These are phyloP conservation scores for Rotaria magnacalcarata DNA, from an alignment of 2,888 invertebrate genomes.

Conservation along the genomic window DNA sequence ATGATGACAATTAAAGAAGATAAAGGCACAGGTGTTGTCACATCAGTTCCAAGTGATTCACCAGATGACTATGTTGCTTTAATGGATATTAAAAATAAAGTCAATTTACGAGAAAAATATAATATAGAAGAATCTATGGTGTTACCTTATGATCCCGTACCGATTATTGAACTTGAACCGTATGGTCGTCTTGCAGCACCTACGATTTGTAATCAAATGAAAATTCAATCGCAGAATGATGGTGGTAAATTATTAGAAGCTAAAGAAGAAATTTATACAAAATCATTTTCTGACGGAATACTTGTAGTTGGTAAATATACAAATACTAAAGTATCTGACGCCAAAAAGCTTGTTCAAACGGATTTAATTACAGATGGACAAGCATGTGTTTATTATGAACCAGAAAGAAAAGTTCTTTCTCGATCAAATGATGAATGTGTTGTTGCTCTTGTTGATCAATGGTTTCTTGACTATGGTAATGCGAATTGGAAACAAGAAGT, in stretches of 20 bases:
- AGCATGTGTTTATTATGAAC: slow-evolving; percentile 59
- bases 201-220: slow-evolving; percentile 75
- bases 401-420: slow-evolving; percentile 67
- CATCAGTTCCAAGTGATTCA: slow-evolving; percentile 94
- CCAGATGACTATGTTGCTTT: slow-evolving; percentile 97
- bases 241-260: slow-evolving; percentile 85
- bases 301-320: slow-evolving; percentile 79
- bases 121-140: slow-evolving; percentile 78
- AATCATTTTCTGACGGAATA: slow-evolving; percentile 78
- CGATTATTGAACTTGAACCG: slow-evolving; percentile 85
- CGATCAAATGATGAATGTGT: slow-evolving; percentile 93
- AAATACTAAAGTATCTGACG: slow-evolving; percentile 85
- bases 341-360: slow-evolving; percentile 81
- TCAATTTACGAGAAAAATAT: slow-evolving; percentile 81
- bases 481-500: slow-evolving; percentile 76
- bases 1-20: slow-evolving; percentile 96
- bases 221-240: slow-evolving; percentile 96
- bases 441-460: slow-evolving; percentile 95
- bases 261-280: slow-evolving; percentile 88
- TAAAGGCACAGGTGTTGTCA: slow-evolving; percentile 92
- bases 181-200: slow-evolving; percentile 80
- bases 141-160: slow-evolving; percentile 68
- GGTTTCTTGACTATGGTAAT: slow-evolving; percentile 93
- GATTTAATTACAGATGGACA: slow-evolving; percentile 65
- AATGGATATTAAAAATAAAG: slow-evolving; percentile 82